Conservation (phyloP, 2,113 vertebrate species). For the Perca schrenkii region DNA sequence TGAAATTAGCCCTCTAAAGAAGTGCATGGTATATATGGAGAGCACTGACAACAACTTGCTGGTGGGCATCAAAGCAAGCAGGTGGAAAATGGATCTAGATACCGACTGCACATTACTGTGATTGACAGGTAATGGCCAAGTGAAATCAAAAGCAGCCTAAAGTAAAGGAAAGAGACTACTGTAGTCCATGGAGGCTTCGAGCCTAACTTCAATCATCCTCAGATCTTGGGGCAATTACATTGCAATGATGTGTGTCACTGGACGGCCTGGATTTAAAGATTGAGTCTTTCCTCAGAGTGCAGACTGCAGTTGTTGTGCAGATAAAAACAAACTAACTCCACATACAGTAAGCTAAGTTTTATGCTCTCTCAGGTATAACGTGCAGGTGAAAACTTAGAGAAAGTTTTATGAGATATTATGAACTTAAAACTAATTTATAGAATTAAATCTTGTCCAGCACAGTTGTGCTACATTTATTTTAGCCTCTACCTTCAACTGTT, state of each 20-base stretch:
- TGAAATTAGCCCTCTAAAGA: slow-evolving; percentile 79
- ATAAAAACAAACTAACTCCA: slow-evolving; percentile 2
- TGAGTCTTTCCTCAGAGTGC: slow-evolving; percentile 16
- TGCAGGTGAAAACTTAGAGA: background rate
- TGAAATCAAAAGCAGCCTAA: slow-evolving; percentile 54
- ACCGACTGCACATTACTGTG: slow-evolving; percentile 66
- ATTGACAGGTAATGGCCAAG: slow-evolving; percentile 73
- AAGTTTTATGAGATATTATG: background rate
- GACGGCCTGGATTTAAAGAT: slow-evolving; percentile 2
- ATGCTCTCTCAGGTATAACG: slow-evolving; percentile 1
- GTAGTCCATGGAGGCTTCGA: slow-evolving; percentile 23
- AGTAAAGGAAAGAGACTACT: slow-evolving; percentile 32
- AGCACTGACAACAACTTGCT: slow-evolving; percentile 60
- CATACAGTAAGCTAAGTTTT: background rate
- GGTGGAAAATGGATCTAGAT: slow-evolving; percentile 74
- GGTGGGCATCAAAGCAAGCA: slow-evolving; percentile 68
- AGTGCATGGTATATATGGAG: slow-evolving; percentile 42
- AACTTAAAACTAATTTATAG: background rate
- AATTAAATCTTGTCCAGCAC: background rate
- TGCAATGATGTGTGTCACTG: slow-evolving; percentile 23
- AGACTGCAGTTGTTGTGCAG: background rate
- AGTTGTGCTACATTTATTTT: background rate
- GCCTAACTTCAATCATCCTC: slow-evolving; percentile 42
- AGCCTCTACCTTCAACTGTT: background rate
- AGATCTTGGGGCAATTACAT: slow-evolving; percentile 38